Evolutionary conservation across 2,797 vertebrate species (phyloP).

Genomic region (Neosilurus hyrtlii): DNA sequence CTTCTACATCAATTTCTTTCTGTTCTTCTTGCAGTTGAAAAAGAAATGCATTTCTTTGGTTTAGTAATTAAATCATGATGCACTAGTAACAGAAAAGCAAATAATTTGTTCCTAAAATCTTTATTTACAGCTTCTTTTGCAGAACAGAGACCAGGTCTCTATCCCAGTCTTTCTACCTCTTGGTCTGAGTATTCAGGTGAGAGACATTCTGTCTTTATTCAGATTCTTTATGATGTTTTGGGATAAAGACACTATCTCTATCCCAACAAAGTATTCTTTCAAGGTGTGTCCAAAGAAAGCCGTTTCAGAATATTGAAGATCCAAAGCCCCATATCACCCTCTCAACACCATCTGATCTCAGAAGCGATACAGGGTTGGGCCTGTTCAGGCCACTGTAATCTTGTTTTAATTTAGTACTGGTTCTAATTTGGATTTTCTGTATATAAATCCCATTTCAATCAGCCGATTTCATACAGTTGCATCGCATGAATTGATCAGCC

Average conservation of each 20-base stretch:
- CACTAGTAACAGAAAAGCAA: no score
- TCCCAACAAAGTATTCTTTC: neutral
- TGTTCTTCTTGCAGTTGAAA: neutral
- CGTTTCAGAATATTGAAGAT: neutral
- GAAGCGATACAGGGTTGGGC: no score
- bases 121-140: slow-evolving; percentile 38
- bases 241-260: neutral
- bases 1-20: neutral
- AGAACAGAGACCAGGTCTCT: slow-evolving; percentile 59
- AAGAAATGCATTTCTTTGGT: no score
- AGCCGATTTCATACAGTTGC: no score
- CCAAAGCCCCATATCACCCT: neutral
- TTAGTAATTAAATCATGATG: neutral
- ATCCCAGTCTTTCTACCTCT: slow-evolving; percentile 65
- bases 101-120: slow-evolving; percentile 3
- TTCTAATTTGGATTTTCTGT: no score
- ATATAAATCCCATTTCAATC: no score
- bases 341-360: no score
- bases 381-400: no score
- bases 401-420: no score
- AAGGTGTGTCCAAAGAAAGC: neutral
- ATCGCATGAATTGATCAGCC: no score
- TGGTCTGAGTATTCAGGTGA: slow-evolving; percentile 65
- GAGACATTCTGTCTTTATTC: slow-evolving; percentile 25
- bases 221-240: no score